Evolutionary conservation across 2,797 vertebrate genomes (phyloP).

Genomic region (Xenopus petersii): DNA sequence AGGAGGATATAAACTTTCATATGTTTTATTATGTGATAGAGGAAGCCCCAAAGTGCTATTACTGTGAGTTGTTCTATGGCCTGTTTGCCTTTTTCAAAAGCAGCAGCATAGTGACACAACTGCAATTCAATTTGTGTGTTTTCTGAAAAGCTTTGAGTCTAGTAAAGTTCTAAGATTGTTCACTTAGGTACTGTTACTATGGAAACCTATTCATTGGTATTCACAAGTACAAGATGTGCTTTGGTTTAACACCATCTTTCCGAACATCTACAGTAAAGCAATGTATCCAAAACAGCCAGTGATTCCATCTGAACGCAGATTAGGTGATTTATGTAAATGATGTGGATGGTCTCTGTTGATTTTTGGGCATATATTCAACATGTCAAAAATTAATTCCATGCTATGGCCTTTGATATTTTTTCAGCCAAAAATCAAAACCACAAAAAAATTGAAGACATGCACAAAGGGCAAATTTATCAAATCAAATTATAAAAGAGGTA

Average conservation of each 20-base stretch:
- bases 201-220: constrained; percentile 47
- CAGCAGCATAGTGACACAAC: not conserved
- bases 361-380: not conserved
- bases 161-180: constrained; percentile 39
- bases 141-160: constrained; percentile 34
- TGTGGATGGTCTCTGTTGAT: constrained; percentile 27
- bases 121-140: constrained; percentile 1
- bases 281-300: constrained; percentile 6
- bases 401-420: constrained; percentile 10
- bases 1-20: too few species aligned
- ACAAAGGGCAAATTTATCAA: too few species aligned
- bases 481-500: not conserved
- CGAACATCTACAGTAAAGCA: constrained; percentile 32
- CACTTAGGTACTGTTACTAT: constrained; percentile 36
- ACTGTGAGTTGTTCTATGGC: too few species aligned
- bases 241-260: constrained; percentile 38
- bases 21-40: too few species aligned
- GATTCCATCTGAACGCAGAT: constrained; percentile 30
- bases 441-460: too few species aligned
- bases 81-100: not conserved
- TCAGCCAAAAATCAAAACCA: too few species aligned
- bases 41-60: too few species aligned
- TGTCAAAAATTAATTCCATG: constrained; percentile 18
- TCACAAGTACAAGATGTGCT: constrained; percentile 41
- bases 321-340: constrained; percentile 46